phyloP scores from a whole-genome alignment of 2,888 invertebrate species.

The Luperina testacea region DNA sequence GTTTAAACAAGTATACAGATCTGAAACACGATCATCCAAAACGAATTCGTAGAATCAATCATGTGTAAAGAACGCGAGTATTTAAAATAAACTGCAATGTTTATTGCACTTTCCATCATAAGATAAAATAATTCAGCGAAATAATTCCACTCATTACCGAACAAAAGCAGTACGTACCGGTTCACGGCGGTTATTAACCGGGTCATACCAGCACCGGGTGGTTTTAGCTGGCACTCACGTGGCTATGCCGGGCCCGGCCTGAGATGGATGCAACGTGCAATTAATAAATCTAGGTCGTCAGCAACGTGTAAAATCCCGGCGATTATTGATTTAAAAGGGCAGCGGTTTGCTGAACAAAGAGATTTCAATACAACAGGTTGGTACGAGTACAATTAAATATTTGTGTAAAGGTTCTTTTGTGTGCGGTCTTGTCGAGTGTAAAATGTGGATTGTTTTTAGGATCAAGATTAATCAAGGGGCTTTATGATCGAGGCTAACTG shows the following conservation, averaged over 20 bases:
- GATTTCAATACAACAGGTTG: slow-evolving; percentile 13
- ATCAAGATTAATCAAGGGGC: background rate
- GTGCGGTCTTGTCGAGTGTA: background rate
- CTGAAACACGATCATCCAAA: background rate
- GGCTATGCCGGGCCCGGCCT: slow-evolving; percentile 1
- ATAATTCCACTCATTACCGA: slow-evolving; percentile 34
- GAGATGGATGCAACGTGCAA: slow-evolving; percentile 53
- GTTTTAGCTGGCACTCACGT: slow-evolving; percentile 39
- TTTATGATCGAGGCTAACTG: background rate
- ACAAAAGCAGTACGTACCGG: slow-evolving; percentile 50
- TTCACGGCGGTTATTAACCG: slow-evolving; percentile 49
- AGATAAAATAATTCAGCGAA: background rate
- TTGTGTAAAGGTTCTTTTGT: slow-evolving; percentile 10
- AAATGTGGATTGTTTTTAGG: background rate
- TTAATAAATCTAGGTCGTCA: slow-evolving; percentile 60
- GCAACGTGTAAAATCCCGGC: slow-evolving; percentile 44
- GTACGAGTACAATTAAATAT: slow-evolving; percentile 8
- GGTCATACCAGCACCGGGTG: slow-evolving; percentile 42
- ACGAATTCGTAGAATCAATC: background rate
- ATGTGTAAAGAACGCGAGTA: background rate
- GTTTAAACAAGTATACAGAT: background rate
- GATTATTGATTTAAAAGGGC: slow-evolving; percentile 41
- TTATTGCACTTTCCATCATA: background rate
- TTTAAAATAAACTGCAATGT: background rate
- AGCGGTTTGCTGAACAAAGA: slow-evolving; percentile 27